These are phyloP conservation scores for Venustoraphidia nigricollis DNA, from an alignment of 2,888 invertebrate species.

Conservation along the genomic window DNA sequence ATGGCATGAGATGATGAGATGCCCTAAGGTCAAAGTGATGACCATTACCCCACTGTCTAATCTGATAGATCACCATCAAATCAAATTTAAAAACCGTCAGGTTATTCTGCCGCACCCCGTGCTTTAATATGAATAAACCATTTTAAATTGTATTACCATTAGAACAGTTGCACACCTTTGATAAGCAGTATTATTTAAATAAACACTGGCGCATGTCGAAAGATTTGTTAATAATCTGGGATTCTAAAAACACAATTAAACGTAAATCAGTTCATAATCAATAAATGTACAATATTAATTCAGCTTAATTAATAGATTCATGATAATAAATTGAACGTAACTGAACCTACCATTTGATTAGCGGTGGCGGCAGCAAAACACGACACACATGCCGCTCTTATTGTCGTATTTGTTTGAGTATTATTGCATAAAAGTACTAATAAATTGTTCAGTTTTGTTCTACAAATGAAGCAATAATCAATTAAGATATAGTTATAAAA, in stretches of 20 bases:
- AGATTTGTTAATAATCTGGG: not conserved
- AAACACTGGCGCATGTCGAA: not conserved
- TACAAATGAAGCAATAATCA: too few species aligned
- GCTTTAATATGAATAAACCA: too few species aligned
- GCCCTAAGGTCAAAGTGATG: too few species aligned
- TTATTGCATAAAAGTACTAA: too few species aligned
- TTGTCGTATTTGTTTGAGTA: not conserved
- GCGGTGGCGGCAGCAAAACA: constrained; percentile 1
- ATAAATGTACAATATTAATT: not conserved
- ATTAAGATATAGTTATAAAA: too few species aligned
- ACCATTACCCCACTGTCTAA: too few species aligned
- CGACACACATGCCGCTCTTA: not conserved
- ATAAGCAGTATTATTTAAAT: not conserved
- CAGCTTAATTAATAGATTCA: not conserved
- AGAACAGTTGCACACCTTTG: not conserved
- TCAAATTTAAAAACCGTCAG: too few species aligned
- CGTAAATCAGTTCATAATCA: too few species aligned
- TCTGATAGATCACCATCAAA: too few species aligned
- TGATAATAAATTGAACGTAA: not conserved
- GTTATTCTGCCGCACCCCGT: too few species aligned
- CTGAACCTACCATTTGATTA: not conserved
- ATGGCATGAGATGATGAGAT: too few species aligned
- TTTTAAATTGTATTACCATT: not conserved
- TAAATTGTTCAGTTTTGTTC: too few species aligned
- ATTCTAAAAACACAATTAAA: not conserved